phyloP scores from a whole-genome alignment of 2,888 invertebrate species.

The Apodemia mormo region DNA sequence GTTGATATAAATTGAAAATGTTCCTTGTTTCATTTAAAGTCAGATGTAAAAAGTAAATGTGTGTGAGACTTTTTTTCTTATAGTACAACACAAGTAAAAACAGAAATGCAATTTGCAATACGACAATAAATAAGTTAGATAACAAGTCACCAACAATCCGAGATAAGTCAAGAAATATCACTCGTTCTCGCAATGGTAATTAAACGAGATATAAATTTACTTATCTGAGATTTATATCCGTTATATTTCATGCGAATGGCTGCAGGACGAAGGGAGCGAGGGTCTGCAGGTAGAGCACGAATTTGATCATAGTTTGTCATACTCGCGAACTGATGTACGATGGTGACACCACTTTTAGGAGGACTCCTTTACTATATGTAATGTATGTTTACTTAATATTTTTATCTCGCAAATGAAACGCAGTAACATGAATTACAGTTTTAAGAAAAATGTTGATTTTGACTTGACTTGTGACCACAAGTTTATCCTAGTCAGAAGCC shows the following conservation, averaged over 20 bases:
- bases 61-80: not conserved
- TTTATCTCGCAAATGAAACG: too few species aligned
- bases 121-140: conserved; percentile 17
- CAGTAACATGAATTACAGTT: too few species aligned
- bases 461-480: too few species aligned
- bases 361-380: not conserved
- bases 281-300: conserved; percentile 15
- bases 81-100: not conserved
- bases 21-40: too few species aligned
- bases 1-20: too few species aligned
- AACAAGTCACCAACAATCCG: conserved; percentile 12
- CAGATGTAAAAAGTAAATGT: too few species aligned
- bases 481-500: too few species aligned
- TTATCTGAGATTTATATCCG: conserved; percentile 18
- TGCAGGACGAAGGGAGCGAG: conserved; percentile 11
- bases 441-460: too few species aligned
- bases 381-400: too few species aligned
- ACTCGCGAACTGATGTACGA: conserved; percentile 1
- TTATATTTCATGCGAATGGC: conserved; percentile 14
- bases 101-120: conserved; percentile 10
- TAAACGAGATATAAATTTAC: conserved; percentile 16
- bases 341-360: conserved; percentile 4
- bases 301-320: conserved; percentile 16
- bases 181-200: conserved; percentile 15
- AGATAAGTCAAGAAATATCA: conserved; percentile 18